Conservation (phyloP, 2,888 invertebrate genomes). For the Acleris emargana region DNA sequence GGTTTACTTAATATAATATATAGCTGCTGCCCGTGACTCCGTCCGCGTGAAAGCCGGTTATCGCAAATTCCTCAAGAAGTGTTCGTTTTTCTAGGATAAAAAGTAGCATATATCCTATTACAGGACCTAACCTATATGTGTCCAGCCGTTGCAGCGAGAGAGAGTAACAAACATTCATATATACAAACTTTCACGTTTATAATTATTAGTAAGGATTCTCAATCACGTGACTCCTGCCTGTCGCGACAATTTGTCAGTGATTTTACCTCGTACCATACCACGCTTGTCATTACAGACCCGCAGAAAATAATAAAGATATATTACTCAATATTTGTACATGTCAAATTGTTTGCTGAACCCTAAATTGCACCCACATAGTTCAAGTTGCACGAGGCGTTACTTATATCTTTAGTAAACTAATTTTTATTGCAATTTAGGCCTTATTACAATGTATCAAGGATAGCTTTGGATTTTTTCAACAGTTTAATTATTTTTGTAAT, state of each 20-base stretch:
- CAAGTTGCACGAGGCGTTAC: slow-evolving; percentile 20
- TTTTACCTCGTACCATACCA: background rate
- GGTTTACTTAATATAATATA: too few relatives aligned
- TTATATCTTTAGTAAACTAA: background rate
- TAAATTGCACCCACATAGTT: slow-evolving; percentile 23
- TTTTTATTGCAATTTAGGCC: background rate
- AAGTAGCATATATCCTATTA: too few relatives aligned
- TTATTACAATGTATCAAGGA: background rate
- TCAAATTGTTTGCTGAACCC: slow-evolving; percentile 24
- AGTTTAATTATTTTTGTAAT: background rate
- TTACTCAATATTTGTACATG: slow-evolving; percentile 17
- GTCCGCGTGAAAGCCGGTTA: too few relatives aligned
- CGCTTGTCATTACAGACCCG: slow-evolving; percentile 8
- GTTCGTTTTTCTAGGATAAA: too few relatives aligned
- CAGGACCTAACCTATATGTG: too few relatives aligned
- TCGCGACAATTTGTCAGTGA: background rate
- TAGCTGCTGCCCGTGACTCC: too few relatives aligned
- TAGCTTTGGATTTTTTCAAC: background rate
- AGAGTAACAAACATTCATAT: too few relatives aligned
- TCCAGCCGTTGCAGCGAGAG: too few relatives aligned
- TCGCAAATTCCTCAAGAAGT: too few relatives aligned
- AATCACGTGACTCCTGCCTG: too few relatives aligned
- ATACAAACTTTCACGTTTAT: too few relatives aligned
- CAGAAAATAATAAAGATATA: slow-evolving; percentile 20
- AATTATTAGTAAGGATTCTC: too few relatives aligned